Base-by-base conservation (phyloP, 2,888 invertebrate genomes). In the Rugalucina vietnamica region DNA sequence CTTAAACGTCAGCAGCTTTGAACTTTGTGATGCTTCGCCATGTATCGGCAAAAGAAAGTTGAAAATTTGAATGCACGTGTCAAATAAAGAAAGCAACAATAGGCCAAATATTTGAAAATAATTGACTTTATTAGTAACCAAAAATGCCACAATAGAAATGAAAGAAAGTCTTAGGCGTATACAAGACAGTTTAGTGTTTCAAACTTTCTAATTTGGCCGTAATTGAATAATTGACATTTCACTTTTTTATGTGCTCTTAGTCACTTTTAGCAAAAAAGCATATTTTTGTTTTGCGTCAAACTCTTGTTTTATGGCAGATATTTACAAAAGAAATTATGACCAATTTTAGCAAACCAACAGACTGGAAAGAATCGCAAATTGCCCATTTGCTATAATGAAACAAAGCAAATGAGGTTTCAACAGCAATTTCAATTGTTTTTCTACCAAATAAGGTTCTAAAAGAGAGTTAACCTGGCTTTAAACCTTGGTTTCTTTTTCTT, bases 41-140 rank as follows among this genome's bases (percentile, higher is more conserved):
- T 43, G 43, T 18, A 8, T 43, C 43, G 43, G 24, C 29, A 32
- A 65, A 32, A 24, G 18, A 34, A 27, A 65, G 14, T 32, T 34
- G 18, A 65, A 65, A 65, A 65, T 34, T n/a, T 65, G 65, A 65
- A 32, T 65, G 65, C 65, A 65, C 65, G 34, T 65, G 65, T 34
- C 65, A 65, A 65, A 65, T 34, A 4, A 32, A 24, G 43, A 43
- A 43, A 34, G 65, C 21, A 34, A 65, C 65, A 65, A 65, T 65
- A 65, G 43, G 65, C 65, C 65, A 34, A 65, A 65, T 65, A 29
- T 10, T 65, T 65, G 3, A 24, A 12, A 5, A 34, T 65, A 65
- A 65, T 65, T 65, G 32, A 24, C 5, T 65, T 34, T 65, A 34
- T 34, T 34, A 65, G 65, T 65, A 34, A 18, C 34, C 34, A 8